Evolutionary conservation across 2,113 vertebrate genomes (phyloP).

Genomic region (Oceanites oceanicus): DNA sequence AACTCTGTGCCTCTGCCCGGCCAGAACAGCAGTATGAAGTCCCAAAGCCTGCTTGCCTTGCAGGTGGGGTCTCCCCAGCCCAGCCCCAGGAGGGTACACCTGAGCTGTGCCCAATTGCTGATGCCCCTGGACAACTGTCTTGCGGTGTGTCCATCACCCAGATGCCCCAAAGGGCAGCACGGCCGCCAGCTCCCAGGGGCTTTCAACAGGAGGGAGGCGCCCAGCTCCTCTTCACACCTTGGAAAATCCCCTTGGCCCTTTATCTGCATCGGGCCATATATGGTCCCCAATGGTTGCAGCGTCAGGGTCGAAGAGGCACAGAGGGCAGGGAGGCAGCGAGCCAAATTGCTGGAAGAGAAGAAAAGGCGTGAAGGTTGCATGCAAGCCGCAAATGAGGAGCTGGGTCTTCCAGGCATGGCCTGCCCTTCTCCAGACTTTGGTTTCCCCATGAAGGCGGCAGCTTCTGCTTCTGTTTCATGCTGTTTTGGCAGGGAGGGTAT

Average conservation of each 20-base stretch:
- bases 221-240: not conserved
- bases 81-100: fast-evolving
- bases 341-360: not conserved
- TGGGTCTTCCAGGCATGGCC: not conserved
- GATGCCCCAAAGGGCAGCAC: not conserved
- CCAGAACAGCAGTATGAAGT: not conserved
- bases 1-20: not conserved
- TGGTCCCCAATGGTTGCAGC: not conserved
- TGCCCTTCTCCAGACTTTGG: not conserved
- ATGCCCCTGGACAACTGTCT: not conserved
- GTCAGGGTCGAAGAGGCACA: not conserved
- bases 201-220: not conserved
- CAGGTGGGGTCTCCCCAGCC: not conserved
- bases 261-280: not conserved
- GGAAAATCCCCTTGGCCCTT: not conserved
- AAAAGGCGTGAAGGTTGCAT: not conserved
- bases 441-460: not conserved
- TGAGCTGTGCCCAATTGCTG: not conserved
- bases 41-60: not conserved
- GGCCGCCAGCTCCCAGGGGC: not conserved
- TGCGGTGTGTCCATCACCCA: fast-evolving
- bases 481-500: not conserved
- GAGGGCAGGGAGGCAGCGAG: not conserved
- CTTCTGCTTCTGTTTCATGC: not conserved
- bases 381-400: not conserved